A percentile compares a stretch with the other conserved stretches of the same genome.
Evolutionary conservation across 2,888 invertebrate genomes (phyloP).

Genomic region (Spisula subtruncata): DNA sequence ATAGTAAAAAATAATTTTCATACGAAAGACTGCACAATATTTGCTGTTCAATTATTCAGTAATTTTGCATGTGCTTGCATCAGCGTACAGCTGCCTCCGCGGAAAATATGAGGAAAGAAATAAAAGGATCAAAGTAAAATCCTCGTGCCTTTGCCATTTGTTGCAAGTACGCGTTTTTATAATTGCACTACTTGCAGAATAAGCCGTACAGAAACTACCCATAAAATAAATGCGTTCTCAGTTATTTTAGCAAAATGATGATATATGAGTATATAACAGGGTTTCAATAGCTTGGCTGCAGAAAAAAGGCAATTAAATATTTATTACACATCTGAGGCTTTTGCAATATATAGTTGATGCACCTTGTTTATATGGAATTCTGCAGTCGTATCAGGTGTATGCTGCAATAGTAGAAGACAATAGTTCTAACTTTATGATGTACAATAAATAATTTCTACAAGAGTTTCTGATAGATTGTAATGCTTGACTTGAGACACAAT

Average conservation of each 20-base stretch:
- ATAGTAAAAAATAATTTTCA: neutral
- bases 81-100: neutral
- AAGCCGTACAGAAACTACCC: neutral
- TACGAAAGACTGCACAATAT: constrained; percentile 18
- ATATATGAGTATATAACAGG: neutral
- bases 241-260: constrained; percentile 2
- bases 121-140: constrained; percentile 7
- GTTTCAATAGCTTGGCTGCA: neutral
- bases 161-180: neutral
- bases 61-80: constrained; percentile 7
- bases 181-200: neutral
- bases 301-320: neutral
- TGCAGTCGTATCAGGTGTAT: neutral
- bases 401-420: neutral
- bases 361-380: neutral
- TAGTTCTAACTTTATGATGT: too few relatives aligned
- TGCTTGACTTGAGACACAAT: too few relatives aligned
- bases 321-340: constrained; percentile 18
- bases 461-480: too few relatives aligned
- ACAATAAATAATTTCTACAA: too few relatives aligned
- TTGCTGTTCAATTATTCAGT: constrained; percentile 13
- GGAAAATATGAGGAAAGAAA: neutral
- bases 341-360: neutral
- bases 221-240: neutral
- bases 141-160: neutral